Conservation (phyloP, 2,113 vertebrate species). For the Channa argus region DNA sequence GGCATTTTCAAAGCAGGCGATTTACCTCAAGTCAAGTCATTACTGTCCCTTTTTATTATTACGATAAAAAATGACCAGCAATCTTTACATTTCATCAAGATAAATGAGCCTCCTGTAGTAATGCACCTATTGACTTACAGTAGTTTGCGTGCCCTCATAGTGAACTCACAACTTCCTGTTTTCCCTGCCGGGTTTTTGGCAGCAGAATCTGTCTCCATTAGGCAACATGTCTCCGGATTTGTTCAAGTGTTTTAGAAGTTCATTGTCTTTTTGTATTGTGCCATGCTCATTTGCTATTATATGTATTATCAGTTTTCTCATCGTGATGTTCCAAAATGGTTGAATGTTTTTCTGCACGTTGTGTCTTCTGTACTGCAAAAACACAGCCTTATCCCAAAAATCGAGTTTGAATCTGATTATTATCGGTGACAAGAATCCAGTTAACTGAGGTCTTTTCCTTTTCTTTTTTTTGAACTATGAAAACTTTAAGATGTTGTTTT, state of each 20-base stretch:
- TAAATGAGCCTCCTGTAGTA: conserved; percentile 76
- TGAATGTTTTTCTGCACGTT: neutral
- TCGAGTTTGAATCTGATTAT: conserved; percentile 42
- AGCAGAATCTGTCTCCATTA: conserved; percentile 80
- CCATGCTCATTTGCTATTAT: conserved; percentile 35
- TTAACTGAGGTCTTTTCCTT: conserved; percentile 61
- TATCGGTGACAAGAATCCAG: conserved; percentile 48
- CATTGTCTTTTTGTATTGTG: conserved; percentile 25
- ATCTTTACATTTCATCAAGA: conserved; percentile 77
- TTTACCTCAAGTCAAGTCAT: conserved; percentile 82
- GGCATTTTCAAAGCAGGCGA: conserved; percentile 75
- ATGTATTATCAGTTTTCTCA: conserved; percentile 39
- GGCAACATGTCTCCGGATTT: conserved; percentile 71
- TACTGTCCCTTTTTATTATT: conserved; percentile 85
- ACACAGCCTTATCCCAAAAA: conserved; percentile 1
- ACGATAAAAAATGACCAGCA: conserved; percentile 82
- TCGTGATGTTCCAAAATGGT: neutral
- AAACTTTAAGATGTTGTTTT: conserved; percentile 70
- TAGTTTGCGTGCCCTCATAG: conserved; percentile 83
- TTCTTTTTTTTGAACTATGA: conserved; percentile 3
- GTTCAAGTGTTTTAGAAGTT: conserved; percentile 52
- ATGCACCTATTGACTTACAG: conserved; percentile 86
- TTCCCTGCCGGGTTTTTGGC: conserved; percentile 76
- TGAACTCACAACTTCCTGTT: conserved; percentile 87
- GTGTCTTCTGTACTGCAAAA: conserved; percentile 52